Base-by-base conservation (phyloP, 2,113 vertebrate genomes). In the Leucopsar rothschildi region DNA sequence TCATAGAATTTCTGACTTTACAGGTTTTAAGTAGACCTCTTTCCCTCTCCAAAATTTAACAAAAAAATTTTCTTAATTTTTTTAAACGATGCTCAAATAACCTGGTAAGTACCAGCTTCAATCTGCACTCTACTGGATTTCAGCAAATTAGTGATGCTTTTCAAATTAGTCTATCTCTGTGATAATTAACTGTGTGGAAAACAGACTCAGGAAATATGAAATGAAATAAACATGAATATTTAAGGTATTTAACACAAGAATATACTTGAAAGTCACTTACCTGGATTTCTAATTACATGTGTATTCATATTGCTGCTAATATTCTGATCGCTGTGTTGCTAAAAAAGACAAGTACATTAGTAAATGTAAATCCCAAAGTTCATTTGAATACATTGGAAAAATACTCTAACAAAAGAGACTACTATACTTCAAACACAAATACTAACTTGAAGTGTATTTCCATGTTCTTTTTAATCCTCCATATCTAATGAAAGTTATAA, bases 281-380 rank as follows among this genome's bases (percentile, higher is more conserved):
- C 99, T 98, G 99, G 90, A 92, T 99, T 98, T 98, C 98, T 99
- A 82, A 98, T 98, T 89, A 97, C 85, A 42, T 98, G 98, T 33
- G 98, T 91, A 97, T 98, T 99, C 92, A 98, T 59, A 95, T 70
- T 97, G 95, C 97, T 98, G 93, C 97, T 98, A 91, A 95, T 94
- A 97, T 99, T 99, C 97, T 99, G 99, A 85, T 99, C 99, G 91
- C 85, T 98, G 89, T 98, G 98, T 98, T 99, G 97, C 94, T 97
- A 31, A 96, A 97, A 98, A 85, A 97, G 59, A 97, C 11, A 84
- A 76, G 78, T 27, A 96, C 18, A 16, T 8, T 40, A n/a, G 19
- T 73, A 55, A 63, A 55, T 15, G 28, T 70, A 89, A 87, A 82
- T 47, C 35, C 33, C 24, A 17, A 76, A 92, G 27, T 50, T 86